Evolutionary conservation across 2,888 invertebrate genomes (phyloP), one percentile per base, ranked within the genome.

Genomic region (Latheticus oryzae): DNA sequence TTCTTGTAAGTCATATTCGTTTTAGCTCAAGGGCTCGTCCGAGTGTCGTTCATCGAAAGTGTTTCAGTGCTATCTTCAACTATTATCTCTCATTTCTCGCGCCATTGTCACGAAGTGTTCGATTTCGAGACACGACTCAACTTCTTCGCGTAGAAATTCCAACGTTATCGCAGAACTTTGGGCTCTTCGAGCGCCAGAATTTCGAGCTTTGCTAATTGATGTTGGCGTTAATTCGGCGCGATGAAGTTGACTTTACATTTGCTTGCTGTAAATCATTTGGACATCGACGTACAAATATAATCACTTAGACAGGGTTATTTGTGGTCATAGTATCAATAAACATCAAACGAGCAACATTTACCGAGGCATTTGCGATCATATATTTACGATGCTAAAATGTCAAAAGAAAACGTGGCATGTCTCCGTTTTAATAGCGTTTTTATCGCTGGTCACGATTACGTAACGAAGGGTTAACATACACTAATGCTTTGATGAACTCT

Each of bases 71-170:
- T 66, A 64, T 66, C 66, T 42, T 32, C 45, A 40, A 53, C 52
- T 58, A 59, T 56, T 58, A 63, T 63, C 64, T 63, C 61, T 55
- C 52, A 64, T 59, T 59, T 62, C 57, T 52, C 51, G 38, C 52
- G 42, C 52, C 55, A 55, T 61, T 63, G 64, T 66, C 64, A 66
- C 66, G 66, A 62, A 61, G 43, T 56, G 61, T 59, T 62, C 60
- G 48, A 59, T 56, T 64, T 58, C 62, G 38, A 61, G 60, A 53
- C 65, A 64, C 65, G 65, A 62, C 60, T 62, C 51, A 15, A 43
- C 60, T 52, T 60, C 52, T 43, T 47, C 53, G 57, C 65, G 40
- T 51, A 61, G 57, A 63, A 62, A 62, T 63, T 60, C 62, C 63
- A 55, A 50, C 52, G 54, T 63, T 63, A 59, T 58, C 52, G 13